phyloP scores from a whole-genome alignment of 2,113 vertebrate species.

The Cyanoramphus novaezelandiae region DNA sequence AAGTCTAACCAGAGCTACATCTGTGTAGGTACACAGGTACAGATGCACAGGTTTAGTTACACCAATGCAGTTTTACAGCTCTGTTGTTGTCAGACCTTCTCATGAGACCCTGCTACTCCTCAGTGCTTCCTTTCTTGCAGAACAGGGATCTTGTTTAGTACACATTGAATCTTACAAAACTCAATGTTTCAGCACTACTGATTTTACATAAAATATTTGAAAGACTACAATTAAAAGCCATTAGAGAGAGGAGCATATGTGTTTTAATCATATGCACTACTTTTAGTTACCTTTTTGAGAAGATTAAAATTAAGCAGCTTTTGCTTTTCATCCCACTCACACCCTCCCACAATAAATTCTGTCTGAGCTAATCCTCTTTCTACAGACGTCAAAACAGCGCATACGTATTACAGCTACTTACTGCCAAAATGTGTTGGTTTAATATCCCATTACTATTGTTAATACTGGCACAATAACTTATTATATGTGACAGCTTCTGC shows the following conservation, averaged over 20 bases:
- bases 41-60: not conserved
- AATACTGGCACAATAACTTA: constrained; percentile 33
- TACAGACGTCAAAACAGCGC: constrained; percentile 51
- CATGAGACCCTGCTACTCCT: not conserved
- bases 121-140: not conserved
- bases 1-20: not conserved
- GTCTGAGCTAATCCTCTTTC: constrained; percentile 56
- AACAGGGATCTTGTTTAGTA: not conserved
- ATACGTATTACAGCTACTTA: constrained; percentile 31
- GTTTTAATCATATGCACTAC: not conserved
- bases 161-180: not conserved
- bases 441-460: constrained; percentile 48
- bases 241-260: not conserved
- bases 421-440: constrained; percentile 33
- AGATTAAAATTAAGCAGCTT: constrained; percentile 63
- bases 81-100: not conserved
- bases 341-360: constrained; percentile 51
- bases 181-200: not conserved
- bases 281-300: constrained; percentile 48
- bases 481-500: not conserved
- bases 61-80: not conserved
- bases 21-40: no score
- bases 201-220: constrained; percentile 2
- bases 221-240: constrained; percentile 6
- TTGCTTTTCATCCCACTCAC: constrained; percentile 50